A percentile compares a stretch with the other conserved stretches of the same genome.
These are phyloP conservation scores for Rhopalosiphum maidis DNA, from an alignment of 1,140 invertebrate species.

Conservation along the genomic window DNA sequence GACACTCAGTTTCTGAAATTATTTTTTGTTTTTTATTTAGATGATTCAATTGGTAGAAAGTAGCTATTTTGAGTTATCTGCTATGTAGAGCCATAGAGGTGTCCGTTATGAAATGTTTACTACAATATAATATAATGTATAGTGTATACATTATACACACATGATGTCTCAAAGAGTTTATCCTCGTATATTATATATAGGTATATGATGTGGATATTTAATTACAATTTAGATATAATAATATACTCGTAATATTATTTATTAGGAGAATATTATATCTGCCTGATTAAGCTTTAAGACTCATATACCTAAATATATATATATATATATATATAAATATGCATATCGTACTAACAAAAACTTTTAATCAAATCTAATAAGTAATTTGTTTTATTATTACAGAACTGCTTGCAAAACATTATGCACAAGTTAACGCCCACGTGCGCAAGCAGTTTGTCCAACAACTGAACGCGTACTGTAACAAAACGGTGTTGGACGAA, in stretches of 20 bases:
- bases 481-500: conserved; percentile 58
- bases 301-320: too few species aligned
- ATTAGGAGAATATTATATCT: too few species aligned
- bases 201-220: too few species aligned
- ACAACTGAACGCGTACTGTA: conserved; percentile 59
- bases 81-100: too few species aligned
- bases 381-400: conserved; percentile 22
- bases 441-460: conserved; percentile 48
- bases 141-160: not conserved
- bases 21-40: not conserved
- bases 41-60: not conserved
- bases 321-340: not conserved
- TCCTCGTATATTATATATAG: too few species aligned
- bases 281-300: too few species aligned
- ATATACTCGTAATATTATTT: too few species aligned
- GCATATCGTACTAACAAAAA: not conserved
- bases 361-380: not conserved
- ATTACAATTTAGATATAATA: too few species aligned
- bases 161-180: not conserved
- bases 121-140: too few species aligned
- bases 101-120: too few species aligned
- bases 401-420: conserved; percentile 58
- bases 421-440: conserved; percentile 8
- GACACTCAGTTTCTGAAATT: not conserved
- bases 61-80: too few species aligned